Conservation (phyloP, 2,113 vertebrate species). For the Neodon shergylaensis region DNA sequence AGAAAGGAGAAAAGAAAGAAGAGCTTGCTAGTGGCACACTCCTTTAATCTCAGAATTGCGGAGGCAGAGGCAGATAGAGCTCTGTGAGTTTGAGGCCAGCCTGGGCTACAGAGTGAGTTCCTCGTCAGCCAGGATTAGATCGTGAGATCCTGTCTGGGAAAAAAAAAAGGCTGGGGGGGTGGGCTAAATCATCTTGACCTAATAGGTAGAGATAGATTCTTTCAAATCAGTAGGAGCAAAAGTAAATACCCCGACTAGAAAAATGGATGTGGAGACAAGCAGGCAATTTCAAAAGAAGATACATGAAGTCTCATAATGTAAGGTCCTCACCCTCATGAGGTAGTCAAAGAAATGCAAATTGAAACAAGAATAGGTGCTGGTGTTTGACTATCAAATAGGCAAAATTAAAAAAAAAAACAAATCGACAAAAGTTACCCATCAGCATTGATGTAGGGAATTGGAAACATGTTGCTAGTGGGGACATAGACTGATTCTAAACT, state of each 20-base stretch:
- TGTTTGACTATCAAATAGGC: constrained; percentile 4
- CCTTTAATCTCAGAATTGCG: background rate
- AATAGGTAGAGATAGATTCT: background rate
- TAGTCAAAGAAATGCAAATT: constrained; percentile 33
- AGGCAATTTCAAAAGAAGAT: constrained; percentile 26
- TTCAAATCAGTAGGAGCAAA: constrained; percentile 46
- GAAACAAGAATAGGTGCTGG: background rate
- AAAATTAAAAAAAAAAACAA: background rate
- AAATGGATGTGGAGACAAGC: background rate
- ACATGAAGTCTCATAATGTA: background rate
- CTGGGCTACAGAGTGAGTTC: background rate
- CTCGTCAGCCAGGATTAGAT: background rate
- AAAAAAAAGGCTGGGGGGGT: background rate
- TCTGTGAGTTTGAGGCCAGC: background rate
- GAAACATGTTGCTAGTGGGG: background rate
- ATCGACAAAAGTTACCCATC: background rate
- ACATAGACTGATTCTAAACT: background rate
- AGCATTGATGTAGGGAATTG: background rate
- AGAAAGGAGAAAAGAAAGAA: background rate
- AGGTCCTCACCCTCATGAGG: background rate
- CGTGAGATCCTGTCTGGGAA: background rate
- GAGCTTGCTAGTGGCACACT: background rate
- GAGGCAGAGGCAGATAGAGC: background rate
- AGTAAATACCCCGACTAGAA: background rate
- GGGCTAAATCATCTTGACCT: background rate